phyloP scores from a whole-genome alignment of 2,113 vertebrate species.

The Phoxinus phoxinus region DNA sequence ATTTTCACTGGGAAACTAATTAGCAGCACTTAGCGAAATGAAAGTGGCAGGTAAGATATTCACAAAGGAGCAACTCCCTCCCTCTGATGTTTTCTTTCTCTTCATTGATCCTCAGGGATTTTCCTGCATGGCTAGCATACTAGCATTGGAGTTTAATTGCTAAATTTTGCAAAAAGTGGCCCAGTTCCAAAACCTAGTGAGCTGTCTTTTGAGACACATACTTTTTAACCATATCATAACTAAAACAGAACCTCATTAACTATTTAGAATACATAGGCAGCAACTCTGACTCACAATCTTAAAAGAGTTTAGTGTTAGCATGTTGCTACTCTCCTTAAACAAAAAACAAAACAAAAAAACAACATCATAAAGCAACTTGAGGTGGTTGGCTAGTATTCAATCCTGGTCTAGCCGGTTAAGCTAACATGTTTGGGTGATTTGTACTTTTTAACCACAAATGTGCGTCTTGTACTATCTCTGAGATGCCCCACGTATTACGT shows the following conservation, averaged over 20 bases:
- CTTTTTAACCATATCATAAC: background rate
- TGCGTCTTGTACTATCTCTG: too few relatives aligned
- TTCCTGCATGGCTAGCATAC: background rate
- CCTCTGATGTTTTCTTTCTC: background rate
- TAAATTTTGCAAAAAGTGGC: background rate
- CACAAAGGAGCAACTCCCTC: background rate
- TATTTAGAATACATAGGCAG: background rate
- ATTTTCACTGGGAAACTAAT: slow-evolving; percentile 21
- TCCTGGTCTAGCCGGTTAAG: background rate
- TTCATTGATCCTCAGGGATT: background rate
- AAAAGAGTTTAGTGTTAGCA: background rate
- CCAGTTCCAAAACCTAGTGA: background rate
- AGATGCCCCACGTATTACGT: too few relatives aligned
- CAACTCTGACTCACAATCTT: background rate
- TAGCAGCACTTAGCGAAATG: slow-evolving; percentile 10
- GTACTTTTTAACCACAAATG: too few relatives aligned
- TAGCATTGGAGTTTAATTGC: background rate
- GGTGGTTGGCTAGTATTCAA: background rate
- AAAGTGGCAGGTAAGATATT: slow-evolving; percentile 11
- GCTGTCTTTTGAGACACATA: background rate
- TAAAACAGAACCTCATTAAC: background rate
- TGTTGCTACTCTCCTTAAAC: background rate
- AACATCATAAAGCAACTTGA: background rate
- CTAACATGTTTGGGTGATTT: background rate
- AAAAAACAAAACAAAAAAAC: background rate